Evolutionary conservation across 2,113 vertebrate genomes (phyloP).

Genomic region (Trematocara marginatum): DNA sequence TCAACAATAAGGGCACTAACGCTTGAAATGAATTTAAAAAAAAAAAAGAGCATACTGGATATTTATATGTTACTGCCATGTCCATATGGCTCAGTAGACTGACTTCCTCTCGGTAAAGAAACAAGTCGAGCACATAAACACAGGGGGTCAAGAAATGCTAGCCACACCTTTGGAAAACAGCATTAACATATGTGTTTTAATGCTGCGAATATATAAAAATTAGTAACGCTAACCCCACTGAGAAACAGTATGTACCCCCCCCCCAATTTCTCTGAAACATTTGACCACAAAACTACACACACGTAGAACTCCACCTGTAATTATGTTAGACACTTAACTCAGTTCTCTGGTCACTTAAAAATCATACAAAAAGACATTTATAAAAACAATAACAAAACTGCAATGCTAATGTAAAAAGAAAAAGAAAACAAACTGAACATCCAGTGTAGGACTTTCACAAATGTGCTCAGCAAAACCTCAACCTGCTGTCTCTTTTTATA

Average conservation of each 20-base stretch:
- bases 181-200: background rate
- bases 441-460: constrained; percentile 81
- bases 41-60: background rate
- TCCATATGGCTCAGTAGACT: constrained; percentile 23
- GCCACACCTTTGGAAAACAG: constrained; percentile 48
- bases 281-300: constrained; percentile 52
- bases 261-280: constrained; percentile 32
- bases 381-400: constrained; percentile 50
- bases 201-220: constrained; percentile 26
- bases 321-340: constrained; percentile 32
- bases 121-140: background rate
- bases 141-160: background rate
- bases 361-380: constrained; percentile 38
- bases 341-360: constrained; percentile 33
- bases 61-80: constrained; percentile 3
- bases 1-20: background rate
- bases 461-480: constrained; percentile 66
- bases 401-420: constrained; percentile 46
- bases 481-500: constrained; percentile 65
- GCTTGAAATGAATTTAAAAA: background rate
- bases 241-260: background rate
- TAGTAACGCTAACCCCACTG: background rate
- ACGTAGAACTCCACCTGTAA: constrained; percentile 36
- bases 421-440: constrained; percentile 58
- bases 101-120: constrained; percentile 5